Evolutionary conservation across 2,888 invertebrate genomes (phyloP), one percentile per base, ranked within the genome.

Genomic region (Margaritifera margaritifera): DNA sequence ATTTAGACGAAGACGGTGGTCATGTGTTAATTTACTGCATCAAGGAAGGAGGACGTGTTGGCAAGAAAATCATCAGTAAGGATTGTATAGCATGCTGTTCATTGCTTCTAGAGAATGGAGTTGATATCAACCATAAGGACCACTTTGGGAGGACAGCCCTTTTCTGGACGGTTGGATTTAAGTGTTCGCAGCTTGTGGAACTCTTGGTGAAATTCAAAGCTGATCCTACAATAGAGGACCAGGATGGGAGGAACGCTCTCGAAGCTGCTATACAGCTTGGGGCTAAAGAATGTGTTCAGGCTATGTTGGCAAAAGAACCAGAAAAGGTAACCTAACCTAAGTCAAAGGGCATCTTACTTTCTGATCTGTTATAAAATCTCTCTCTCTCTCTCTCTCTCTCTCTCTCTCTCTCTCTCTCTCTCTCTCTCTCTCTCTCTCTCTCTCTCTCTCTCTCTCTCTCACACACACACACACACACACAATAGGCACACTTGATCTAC

Each of bases 1-100:
- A 79, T 3, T 75, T 72, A 31, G 82, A 82, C 50, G 75, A 76
- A 25, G 80, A 79, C 54, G 81, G 81, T 19, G 78, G 80, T 5
- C 77, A 80, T 52, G 65, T 76, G 19, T 60, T 81, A 11, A 72
- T 77, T 24, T 69, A 76, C 42, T 80, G 81, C 67, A 77, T 78
- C 42, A 80, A 79, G 62, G 71, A 68, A 53, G 76, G 80, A 18
- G 66, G 77, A 52, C 77, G 75, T 53, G 69, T 75, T 55, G 75
- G 74, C 6, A 52, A 72, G 18, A 63, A 66, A n/a, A 67, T 72
- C 20, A 68, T 64, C n/a, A 77, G 79, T 4, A 77, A 72, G 64
- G 80, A 79, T 64, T 75, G 68, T 22, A 69, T 69, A 1, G 64
- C 69, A 24, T 81, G 81, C 69, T 69, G 79, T 56, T 60, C 69